phyloP scores from a whole-genome alignment of 1,140 invertebrate species.

The Episyrphus balteatus region DNA sequence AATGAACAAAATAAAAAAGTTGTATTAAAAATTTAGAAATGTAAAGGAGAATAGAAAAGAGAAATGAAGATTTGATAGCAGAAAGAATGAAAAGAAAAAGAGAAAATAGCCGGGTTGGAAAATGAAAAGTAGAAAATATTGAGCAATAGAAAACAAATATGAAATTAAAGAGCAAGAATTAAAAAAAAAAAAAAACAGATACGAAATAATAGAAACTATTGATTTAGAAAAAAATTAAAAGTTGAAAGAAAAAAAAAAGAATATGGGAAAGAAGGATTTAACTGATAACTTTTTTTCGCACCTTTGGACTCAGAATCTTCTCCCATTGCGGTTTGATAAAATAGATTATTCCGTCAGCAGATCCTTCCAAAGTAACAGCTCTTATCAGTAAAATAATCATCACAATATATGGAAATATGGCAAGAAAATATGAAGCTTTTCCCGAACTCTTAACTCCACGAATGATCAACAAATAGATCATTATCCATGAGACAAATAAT shows the following conservation, averaged over 20 bases:
- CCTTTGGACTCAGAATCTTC: slow-evolving; percentile 53
- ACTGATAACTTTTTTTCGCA: slow-evolving; percentile 61
- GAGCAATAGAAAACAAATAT: too few relatives aligned
- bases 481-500: slow-evolving; percentile 64
- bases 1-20: neutral
- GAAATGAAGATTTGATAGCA: neutral
- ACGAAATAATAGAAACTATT: neutral
- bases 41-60: neutral
- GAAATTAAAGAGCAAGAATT: too few relatives aligned
- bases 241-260: slow-evolving; percentile 28
- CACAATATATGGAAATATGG: slow-evolving; percentile 77
- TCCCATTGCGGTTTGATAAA: slow-evolving; percentile 63
- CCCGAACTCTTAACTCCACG: slow-evolving; percentile 67
- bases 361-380: slow-evolving; percentile 64
- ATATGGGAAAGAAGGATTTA: slow-evolving; percentile 63
- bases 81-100: neutral
- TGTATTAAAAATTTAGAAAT: neutral
- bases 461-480: slow-evolving; percentile 63
- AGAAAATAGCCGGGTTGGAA: too few relatives aligned
- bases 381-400: slow-evolving; percentile 60
- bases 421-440: slow-evolving; percentile 72
- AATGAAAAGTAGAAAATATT: too few relatives aligned
- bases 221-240: neutral
- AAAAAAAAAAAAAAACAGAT: too few relatives aligned
- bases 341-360: slow-evolving; percentile 61